These are phyloP conservation scores for Thaumatotibia leucotreta DNA, from an alignment of 1,140 invertebrate genomes.

Conservation along the genomic window DNA sequence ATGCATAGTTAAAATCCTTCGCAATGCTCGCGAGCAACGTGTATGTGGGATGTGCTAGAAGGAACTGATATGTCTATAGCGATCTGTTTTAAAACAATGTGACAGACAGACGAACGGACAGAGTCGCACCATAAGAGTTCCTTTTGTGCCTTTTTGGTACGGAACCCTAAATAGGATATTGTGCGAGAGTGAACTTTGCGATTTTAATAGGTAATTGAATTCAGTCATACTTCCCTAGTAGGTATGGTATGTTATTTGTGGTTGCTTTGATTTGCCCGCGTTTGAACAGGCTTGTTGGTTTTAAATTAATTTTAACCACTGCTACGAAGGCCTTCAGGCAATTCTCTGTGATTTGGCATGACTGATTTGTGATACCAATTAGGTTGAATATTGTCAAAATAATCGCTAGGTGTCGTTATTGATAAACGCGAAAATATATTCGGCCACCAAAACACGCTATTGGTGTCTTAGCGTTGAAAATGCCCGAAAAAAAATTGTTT, in stretches of 20 bases:
- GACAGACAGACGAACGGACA: too few species aligned
- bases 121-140: too few species aligned
- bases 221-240: neutral
- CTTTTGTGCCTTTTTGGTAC: too few species aligned
- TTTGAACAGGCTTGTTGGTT: constrained; percentile 4
- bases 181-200: neutral
- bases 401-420: neutral
- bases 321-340: neutral
- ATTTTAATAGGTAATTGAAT: neutral
- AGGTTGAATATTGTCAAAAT: neutral
- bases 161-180: too few species aligned
- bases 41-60: too few species aligned
- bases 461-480: too few species aligned
- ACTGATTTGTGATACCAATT: neutral
- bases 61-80: too few species aligned
- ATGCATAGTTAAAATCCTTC: too few species aligned
- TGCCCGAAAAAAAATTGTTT: too few species aligned
- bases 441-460: neutral
- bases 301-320: neutral
- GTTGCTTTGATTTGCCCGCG: neutral
- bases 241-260: neutral
- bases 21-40: too few species aligned
- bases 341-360: neutral
- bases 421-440: neutral
- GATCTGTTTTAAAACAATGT: too few species aligned